Evolutionary conservation across 1,140 invertebrate species (phyloP).

Genomic region (Pectinophora gossypiella): DNA sequence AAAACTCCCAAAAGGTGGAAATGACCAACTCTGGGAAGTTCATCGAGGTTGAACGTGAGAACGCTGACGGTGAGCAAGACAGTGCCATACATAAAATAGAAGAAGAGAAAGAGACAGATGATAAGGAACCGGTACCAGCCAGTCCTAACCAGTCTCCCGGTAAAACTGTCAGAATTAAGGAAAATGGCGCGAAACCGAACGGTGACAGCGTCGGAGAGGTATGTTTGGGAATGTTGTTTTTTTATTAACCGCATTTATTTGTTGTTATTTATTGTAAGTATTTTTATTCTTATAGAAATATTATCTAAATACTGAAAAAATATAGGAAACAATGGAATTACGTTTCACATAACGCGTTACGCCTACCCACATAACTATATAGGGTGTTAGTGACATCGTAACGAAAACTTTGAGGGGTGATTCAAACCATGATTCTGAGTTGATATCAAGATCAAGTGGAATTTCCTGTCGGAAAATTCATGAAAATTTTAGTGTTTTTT

Average conservation of each 20-base stretch:
- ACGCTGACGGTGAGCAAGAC: slow-evolving; percentile 15
- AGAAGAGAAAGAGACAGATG: slow-evolving; percentile 24
- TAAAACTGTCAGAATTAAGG: slow-evolving; percentile 63
- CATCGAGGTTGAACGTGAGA: slow-evolving; percentile 68
- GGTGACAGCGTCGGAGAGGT: slow-evolving; percentile 34
- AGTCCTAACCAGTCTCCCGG: slow-evolving; percentile 55
- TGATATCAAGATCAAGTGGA: too few species aligned
- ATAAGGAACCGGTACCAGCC: slow-evolving; percentile 18
- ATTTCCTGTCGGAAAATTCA: too few species aligned
- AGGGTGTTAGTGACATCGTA: too few species aligned
- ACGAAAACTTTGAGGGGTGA: too few species aligned
- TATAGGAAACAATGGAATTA: too few species aligned
- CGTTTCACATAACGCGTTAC: too few species aligned
- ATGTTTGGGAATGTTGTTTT: slow-evolving; percentile 29
- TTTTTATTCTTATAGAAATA: too few species aligned
- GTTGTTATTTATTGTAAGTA: too few species aligned
- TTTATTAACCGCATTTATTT: background rate
- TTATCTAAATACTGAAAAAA: too few species aligned
- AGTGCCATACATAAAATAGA: slow-evolving; percentile 24
- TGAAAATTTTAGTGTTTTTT: too few species aligned
- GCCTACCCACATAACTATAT: too few species aligned
- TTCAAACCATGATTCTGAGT: too few species aligned
- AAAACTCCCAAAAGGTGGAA: slow-evolving; percentile 61
- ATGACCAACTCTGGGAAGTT: slow-evolving; percentile 73
- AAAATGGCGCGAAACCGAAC: slow-evolving; percentile 61